Percentiles rank a stretch among this genome's conserved stretches.
Conservation (phyloP, 2,113 vertebrate species). For the Coreoperca whiteheadi region DNA sequence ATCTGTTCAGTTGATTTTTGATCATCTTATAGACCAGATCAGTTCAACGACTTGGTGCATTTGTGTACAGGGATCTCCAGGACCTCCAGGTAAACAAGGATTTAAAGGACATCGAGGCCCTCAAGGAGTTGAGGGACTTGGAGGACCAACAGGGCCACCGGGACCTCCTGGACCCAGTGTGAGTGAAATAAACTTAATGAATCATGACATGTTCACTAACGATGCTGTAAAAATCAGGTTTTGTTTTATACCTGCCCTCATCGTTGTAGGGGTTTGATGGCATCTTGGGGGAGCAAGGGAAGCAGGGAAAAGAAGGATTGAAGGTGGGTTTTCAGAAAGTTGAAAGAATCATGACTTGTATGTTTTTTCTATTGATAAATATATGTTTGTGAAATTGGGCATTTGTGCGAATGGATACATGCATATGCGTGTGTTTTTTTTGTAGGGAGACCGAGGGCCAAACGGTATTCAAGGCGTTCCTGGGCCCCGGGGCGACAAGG, state of each 20-base stretch:
- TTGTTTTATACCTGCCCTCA: not conserved
- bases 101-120: conserved; percentile 76
- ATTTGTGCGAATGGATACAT: not conserved
- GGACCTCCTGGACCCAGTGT: conserved; percentile 78
- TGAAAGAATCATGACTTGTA: not conserved
- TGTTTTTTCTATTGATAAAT: not conserved
- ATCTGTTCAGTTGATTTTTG: not conserved
- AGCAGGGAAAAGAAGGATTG: conserved; percentile 79
- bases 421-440: not conserved
- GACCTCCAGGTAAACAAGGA: conserved; percentile 76
- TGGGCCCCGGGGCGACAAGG: conserved; percentile 81
- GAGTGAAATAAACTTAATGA: conserved; percentile 36
- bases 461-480: conserved; percentile 72
- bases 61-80: conserved; percentile 75
- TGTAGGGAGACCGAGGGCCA: conserved; percentile 79
- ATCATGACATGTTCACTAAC: not conserved
- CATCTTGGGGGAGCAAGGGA: conserved; percentile 80
- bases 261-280: conserved; percentile 82
- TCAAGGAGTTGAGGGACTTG: conserved; percentile 74
- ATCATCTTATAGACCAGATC: not conserved
- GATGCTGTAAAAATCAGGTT: not conserved
- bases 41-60: conserved; percentile 1
- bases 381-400: not conserved
- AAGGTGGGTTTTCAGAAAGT: conserved; percentile 71
- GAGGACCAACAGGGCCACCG: conserved; percentile 67